Base-by-base conservation (phyloP, 2,113 vertebrate species). In the Cynopterus brachyotis region DNA sequence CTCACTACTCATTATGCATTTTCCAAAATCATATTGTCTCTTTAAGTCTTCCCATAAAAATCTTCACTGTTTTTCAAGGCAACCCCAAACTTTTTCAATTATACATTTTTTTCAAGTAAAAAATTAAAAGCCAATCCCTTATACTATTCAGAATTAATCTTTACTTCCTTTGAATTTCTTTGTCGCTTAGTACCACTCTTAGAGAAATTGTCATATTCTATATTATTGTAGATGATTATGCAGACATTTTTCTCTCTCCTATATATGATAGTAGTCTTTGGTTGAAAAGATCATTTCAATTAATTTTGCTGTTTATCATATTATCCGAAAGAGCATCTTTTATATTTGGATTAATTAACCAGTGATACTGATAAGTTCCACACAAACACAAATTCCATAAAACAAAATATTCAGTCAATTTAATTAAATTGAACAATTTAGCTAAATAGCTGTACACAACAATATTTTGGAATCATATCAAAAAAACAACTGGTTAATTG, bases 351-450 rank as follows among this genome's bases (percentile, higher is more conserved):
- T 92, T 66, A 59, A 94, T 92, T 96, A 72, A 57, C 35, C 32
- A 95, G 17, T 93, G 64, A 66, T 50, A 35, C 1, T 96, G 50
- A 92, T 69, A 96, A 90, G 6, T 84, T 92, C 64, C 50, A 89
- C 60, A 95, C 8, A 89, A 35, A 72, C 32, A 92, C 8, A 95
- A 75, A 96, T 93, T 95, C 37, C 28, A 83, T 87, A 82, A 96
- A 92, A 78, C 24, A 89, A 95, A 96, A 95, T 55, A 90, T 90
- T 57, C 17, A 97, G 82, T 55, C 94, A 96, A 70, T 84, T 87
- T 80, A 78, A 91, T 82, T 85, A 84, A 97, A 97, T 90, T 69
- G 64, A 80, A 94, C 64, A 91, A 66, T 76, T 89, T 76, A 89
- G 28, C 16, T 79, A 91, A 95, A 55, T 66, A 82, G 45, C 89